Conservation (phyloP, 2,797 vertebrate species). For the Neostethus bicornis region DNA sequence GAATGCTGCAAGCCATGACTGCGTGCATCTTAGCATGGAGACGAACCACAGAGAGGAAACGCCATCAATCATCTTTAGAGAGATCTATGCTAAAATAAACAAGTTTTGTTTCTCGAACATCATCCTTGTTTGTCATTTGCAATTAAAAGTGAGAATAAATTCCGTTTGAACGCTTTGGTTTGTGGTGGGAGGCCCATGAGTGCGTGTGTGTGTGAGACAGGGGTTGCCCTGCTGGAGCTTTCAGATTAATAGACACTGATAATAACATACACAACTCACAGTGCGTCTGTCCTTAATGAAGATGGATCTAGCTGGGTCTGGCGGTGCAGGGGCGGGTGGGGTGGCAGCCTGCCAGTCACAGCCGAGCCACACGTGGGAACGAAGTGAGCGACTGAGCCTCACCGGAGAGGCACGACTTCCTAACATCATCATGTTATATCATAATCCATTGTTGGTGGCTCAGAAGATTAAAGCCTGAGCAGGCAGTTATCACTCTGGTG, state of each 20-base stretch:
- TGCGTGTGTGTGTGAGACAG: slow-evolving; percentile 24
- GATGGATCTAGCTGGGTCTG: slow-evolving; percentile 73
- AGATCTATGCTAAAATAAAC: slow-evolving; percentile 46
- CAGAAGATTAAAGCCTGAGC: slow-evolving; percentile 71
- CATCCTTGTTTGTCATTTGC: slow-evolving; percentile 52
- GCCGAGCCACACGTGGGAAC: slow-evolving; percentile 70
- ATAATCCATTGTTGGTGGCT: slow-evolving; percentile 76
- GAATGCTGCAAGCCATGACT: slow-evolving; percentile 39
- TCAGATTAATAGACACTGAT: slow-evolving; percentile 77
- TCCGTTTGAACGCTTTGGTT: slow-evolving; percentile 52
- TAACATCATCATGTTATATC: slow-evolving; percentile 79
- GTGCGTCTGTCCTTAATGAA: slow-evolving; percentile 72
- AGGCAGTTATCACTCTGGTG: slow-evolving; percentile 73
- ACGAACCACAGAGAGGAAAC: slow-evolving; percentile 25
- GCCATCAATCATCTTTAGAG: slow-evolving; percentile 37
- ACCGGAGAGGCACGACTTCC: slow-evolving; percentile 68
- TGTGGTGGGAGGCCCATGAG: slow-evolving; percentile 20
- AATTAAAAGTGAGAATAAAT: slow-evolving; percentile 41
- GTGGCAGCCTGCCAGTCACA: slow-evolving; percentile 78
- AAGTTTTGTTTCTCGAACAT: slow-evolving; percentile 8
- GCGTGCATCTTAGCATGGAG: slow-evolving; percentile 29
- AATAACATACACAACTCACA: slow-evolving; percentile 74
- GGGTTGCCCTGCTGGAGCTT: slow-evolving; percentile 67
- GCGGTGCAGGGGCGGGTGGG: slow-evolving; percentile 53
- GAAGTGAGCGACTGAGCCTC: slow-evolving; percentile 59